Conservation (phyloP, 2,113 vertebrate genomes). For the Labeo rohita region DNA sequence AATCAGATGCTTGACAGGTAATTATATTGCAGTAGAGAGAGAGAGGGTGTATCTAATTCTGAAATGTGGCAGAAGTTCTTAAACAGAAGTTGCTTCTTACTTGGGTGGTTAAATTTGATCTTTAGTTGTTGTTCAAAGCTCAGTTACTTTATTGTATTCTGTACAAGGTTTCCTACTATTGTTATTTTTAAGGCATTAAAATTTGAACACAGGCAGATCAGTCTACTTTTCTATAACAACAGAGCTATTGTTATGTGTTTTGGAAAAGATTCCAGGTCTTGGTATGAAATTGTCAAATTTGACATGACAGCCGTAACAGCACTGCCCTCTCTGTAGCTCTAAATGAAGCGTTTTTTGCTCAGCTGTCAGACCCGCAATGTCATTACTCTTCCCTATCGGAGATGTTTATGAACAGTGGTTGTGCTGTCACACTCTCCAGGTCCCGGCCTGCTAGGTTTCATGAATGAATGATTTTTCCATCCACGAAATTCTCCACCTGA, state of each 20-base stretch:
- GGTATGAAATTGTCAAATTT: slow-evolving; percentile 32
- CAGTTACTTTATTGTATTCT: background rate
- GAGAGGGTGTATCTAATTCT: background rate
- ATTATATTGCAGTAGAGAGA: background rate
- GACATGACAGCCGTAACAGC: background rate
- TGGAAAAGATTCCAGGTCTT: slow-evolving; percentile 1
- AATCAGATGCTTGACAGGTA: background rate
- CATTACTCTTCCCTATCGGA: slow-evolving; percentile 34
- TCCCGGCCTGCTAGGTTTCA: slow-evolving; percentile 4
- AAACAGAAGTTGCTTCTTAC: too few relatives aligned
- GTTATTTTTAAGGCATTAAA: background rate
- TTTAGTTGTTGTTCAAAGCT: background rate
- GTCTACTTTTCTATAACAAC: background rate
- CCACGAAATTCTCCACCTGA: background rate
- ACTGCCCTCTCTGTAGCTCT: background rate
- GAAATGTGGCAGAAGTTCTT: background rate
- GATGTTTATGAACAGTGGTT: slow-evolving; percentile 43
- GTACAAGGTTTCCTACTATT: background rate
- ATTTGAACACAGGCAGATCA: background rate
- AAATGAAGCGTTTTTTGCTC: slow-evolving; percentile 5
- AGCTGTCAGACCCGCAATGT: slow-evolving; percentile 28
- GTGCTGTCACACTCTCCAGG: slow-evolving; percentile 23
- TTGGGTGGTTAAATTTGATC: background rate
- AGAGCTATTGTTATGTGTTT: background rate
- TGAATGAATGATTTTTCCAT: background rate